Evolutionary conservation across 2,797 vertebrate species (phyloP).

Genomic region (Chaunax sp.): DNA sequence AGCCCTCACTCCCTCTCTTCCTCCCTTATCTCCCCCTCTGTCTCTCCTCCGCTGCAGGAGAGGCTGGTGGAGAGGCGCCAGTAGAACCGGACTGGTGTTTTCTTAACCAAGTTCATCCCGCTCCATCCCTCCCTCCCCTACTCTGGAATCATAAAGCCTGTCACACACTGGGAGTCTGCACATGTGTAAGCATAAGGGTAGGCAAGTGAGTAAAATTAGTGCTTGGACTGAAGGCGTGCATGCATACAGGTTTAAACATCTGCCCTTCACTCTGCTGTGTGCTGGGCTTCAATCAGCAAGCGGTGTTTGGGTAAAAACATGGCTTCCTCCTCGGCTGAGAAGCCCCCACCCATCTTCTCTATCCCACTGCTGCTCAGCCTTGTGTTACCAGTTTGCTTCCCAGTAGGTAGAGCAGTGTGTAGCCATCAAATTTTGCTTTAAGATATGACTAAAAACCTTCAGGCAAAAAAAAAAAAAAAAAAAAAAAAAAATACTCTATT

Average conservation of each 20-base stretch:
- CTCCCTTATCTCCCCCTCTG: slow-evolving; percentile 41
- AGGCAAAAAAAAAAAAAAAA: slow-evolving; percentile 45
- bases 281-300: slow-evolving; percentile 50
- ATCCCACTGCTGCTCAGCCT: slow-evolving; percentile 61
- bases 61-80: slow-evolving; percentile 70
- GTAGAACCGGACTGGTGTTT: slow-evolving; percentile 69
- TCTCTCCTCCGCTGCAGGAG: slow-evolving; percentile 55
- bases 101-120: slow-evolving; percentile 80
- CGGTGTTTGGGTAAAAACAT: slow-evolving; percentile 66
- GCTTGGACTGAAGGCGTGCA: neutral
- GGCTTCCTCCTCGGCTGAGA: slow-evolving; percentile 48
- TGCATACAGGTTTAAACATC: slow-evolving; percentile 18
- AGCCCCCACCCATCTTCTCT: slow-evolving; percentile 15
- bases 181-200: slow-evolving; percentile 45
- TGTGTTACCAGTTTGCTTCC: slow-evolving; percentile 70
- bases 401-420: slow-evolving; percentile 61
- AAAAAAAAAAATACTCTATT: slow-evolving; percentile 35
- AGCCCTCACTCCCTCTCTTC: slow-evolving; percentile 40
- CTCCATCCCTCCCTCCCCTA: slow-evolving; percentile 52
- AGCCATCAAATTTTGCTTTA: slow-evolving; percentile 59
- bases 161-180: slow-evolving; percentile 52
- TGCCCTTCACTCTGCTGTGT: slow-evolving; percentile 46
- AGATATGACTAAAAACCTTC: slow-evolving; percentile 59
- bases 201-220: slow-evolving; percentile 25
- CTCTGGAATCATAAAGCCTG: slow-evolving; percentile 63